phyloP scores from a whole-genome alignment of 2,113 vertebrate genomes.

The zebrafish (Danio rerio) region GRCz12tu NC_133179.1:14066501-14067000 shows the following conservation, averaged over 20 bases:
- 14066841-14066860: neutral
- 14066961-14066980: neutral
- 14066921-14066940: neutral
- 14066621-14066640: neutral
- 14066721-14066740: constrained; percentile 14
- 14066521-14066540: neutral
- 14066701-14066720: neutral
- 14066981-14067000: neutral
- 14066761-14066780: constrained; percentile 28
- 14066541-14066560: neutral
- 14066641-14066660: neutral
- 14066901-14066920: neutral
- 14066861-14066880: constrained; percentile 56
- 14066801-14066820: constrained; percentile 6
- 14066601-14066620: constrained; percentile 37
- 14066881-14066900: neutral
- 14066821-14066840: neutral
- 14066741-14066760: neutral
- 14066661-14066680: neutral
- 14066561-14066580: neutral
- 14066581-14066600: neutral
- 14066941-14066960: neutral
- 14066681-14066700: constrained; percentile 5
- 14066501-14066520: neutral
- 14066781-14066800: neutral